Conservation (phyloP, 2,888 invertebrate genomes). For the Chymomyza fuscimana region DNA sequence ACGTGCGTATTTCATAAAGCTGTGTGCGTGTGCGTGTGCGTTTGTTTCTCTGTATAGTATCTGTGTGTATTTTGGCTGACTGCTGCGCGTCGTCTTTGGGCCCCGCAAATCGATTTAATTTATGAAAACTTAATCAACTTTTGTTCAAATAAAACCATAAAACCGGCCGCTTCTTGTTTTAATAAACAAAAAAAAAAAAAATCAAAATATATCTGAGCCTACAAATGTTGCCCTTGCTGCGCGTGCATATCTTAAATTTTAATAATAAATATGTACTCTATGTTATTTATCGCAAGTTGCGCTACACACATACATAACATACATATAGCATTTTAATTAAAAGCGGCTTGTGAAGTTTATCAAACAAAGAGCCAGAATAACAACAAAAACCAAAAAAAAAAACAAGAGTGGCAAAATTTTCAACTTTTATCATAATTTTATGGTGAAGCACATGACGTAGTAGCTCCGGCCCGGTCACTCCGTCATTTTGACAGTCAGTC, state of each 20-base stretch:
- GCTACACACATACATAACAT: not conserved
- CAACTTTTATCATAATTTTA: slow-evolving; percentile 34
- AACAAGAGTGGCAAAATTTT: slow-evolving; percentile 15
- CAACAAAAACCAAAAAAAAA: slow-evolving; percentile 21
- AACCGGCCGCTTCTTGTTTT: slow-evolving; percentile 23
- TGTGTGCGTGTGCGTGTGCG: slow-evolving; percentile 16
- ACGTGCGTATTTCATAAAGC: slow-evolving; percentile 44
- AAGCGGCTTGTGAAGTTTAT: slow-evolving; percentile 48
- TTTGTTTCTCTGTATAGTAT: not conserved
- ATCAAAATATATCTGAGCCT: slow-evolving; percentile 14
- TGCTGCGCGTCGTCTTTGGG: slow-evolving; percentile 31
- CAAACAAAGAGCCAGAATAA: slow-evolving; percentile 41
- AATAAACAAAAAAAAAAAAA: slow-evolving; percentile 38
- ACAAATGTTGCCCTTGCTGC: not conserved
- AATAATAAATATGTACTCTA: slow-evolving; percentile 2
- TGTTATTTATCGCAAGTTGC: slow-evolving; percentile 9
- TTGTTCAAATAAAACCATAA: slow-evolving; percentile 22
- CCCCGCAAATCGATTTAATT: slow-evolving; percentile 62
- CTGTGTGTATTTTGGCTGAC: slow-evolving; percentile 27
- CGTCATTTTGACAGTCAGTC: slow-evolving; percentile 14
- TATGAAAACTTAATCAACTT: slow-evolving; percentile 26
- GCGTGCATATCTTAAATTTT: not conserved
- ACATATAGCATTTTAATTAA: slow-evolving; percentile 43
- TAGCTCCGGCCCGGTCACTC: not conserved
- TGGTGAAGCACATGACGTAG: slow-evolving; percentile 13